Base-by-base conservation (phyloP, 2,888 invertebrate genomes). In the Conchocele bisecta region DNA sequence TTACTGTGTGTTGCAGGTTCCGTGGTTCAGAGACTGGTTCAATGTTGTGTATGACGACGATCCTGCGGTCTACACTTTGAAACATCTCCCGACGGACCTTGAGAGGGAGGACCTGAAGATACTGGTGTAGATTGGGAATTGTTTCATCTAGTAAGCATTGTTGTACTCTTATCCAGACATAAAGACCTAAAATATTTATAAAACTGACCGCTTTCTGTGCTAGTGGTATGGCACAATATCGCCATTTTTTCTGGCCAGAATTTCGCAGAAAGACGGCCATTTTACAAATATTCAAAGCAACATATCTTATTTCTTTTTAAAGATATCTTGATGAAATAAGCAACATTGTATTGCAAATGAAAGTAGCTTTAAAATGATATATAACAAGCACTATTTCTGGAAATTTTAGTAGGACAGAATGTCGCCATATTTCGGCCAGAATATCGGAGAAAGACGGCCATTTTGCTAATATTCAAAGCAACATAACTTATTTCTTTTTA, bases 1-100 rank as follows among this genome's bases (percentile, higher is more conserved):
- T 17, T 33, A 31, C 26, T 20, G 22, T 31, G 35, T 24, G 26
- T 64, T 64, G 54, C 46, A 54, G 54, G 63, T 64, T 29, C 63
- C 63, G 15, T 44, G 39, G n/a, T 64, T 64, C 42, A 53, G 54
- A 64, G 22, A 24, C 13, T 64, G 54, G 63, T 64, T 64, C 15
- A 64, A 64, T 37, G 46, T 64, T n/a, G 37, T 64, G 29, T 64
- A 64, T 46, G 54, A 64, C 22, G 41, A 22, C n/a, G 63, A 64
- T 39, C n/a, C 42, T 29, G 29, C 53, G 17, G 39, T 64, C 26
- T 64, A 64, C 33, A 64, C 54, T 15, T 44, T 54, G 44, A 44
- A 64, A 33, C 41, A 42, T n/a, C 54, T 51, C n/a, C 51, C 51
- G 41, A 26, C 39, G n/a, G 63, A 64, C 15, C 26, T 64, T 33